Evolutionary conservation across 1,140 invertebrate species (phyloP), one percentile per base, ranked within the genome.

Genomic region (Caenorhabditis latens): DNA sequence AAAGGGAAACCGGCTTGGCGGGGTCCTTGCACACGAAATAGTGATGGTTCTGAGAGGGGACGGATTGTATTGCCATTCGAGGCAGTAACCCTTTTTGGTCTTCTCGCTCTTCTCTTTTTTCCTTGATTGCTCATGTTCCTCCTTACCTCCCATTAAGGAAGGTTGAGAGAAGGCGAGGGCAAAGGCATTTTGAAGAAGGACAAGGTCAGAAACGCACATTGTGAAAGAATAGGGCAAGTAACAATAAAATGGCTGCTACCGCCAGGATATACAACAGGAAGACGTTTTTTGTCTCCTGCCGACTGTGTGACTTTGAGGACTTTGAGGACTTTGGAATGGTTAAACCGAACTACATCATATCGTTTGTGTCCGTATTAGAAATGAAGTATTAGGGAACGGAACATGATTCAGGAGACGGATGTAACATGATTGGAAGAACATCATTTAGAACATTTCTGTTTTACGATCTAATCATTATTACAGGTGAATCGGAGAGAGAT

Each of bases 401-500:
- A 71, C 65, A 71, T 79, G 71, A 79, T 79, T 50, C 46, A 71
- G 46, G 65, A 4, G 7, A 9, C 11, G 63, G 21, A 40, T 32
- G 19, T 11, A 13, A 24, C 5, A 65, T 65, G 61, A 65, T 65
- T 65, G 61, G 40, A 65, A 65, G 21, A 40, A 65, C 61, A 65
- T 42, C 61, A 40, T 65, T 65, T 71, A 71, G 65, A 24, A 71
- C 6, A 21, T 53, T 43, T 46, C 16, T 42, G 46, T 79, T 79
- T 79, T 79, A 79, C 43, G n/a, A 79, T 32, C 7, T n/a, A 79
- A 14, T 14, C 32, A 2, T 71, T 16, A 63, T 87, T 87, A 46
- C 84, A 88, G 87, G 87, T 88, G 42, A 85, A 88, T 85, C 75
- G 87, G 55, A 58, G 87, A 55, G 83, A 88, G n/a, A 88, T 88